Evolutionary conservation across 2,113 vertebrate species (phyloP), one percentile per base, ranked within the genome.

Genomic region (Sylvilagus bachmani): DNA sequence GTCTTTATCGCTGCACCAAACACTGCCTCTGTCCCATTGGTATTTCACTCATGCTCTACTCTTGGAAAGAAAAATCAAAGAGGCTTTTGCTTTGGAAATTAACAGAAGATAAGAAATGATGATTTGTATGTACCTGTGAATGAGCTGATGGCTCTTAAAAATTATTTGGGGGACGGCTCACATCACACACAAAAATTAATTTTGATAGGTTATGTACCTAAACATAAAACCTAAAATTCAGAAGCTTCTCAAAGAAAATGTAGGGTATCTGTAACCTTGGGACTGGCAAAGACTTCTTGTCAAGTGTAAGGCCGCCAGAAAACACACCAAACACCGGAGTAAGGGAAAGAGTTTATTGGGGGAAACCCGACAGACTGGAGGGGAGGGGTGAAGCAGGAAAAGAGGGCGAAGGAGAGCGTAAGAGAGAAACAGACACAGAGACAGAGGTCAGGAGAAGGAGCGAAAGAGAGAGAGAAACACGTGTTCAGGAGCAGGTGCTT

Each of bases 51-150:
- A 10, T 10, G 69, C 38, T 70, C 36, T 89, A 27, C 12, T 70
- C 49, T 33, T 70, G 38, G 66, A 96, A 96, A 93, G 53, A 12
- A 38, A 96, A 95, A 53, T 70, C 62, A 86, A 84, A 94, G 53
- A 71, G 84, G 27, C 3, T 12, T 2, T 55, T 69, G 70, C 19
- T 58, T 58, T 73, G 33, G 80, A 69, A 86, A 73, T 38, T 89
- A 81, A 80, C 21, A 21, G 36, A 4, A 82, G 13, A 36, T 73
- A 29, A 86, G 38, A 95, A 93, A 11, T 67, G 64, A 89, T 10
- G 1, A 89, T 64, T 89, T 36, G 0, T 9, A 25, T 69, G 29
- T 77, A 94, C 24, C 10, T 78, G 33, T 90, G 25, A 87, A 94
- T 51, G 21, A 61, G 66, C 27, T 79, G 70, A 36, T 16, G 1